A percentile compares a stretch with the other conserved stretches of the same genome.
phyloP scores from a whole-genome alignment of 2,113 vertebrate species.

The Tenebrosternarchus preto region DNA sequence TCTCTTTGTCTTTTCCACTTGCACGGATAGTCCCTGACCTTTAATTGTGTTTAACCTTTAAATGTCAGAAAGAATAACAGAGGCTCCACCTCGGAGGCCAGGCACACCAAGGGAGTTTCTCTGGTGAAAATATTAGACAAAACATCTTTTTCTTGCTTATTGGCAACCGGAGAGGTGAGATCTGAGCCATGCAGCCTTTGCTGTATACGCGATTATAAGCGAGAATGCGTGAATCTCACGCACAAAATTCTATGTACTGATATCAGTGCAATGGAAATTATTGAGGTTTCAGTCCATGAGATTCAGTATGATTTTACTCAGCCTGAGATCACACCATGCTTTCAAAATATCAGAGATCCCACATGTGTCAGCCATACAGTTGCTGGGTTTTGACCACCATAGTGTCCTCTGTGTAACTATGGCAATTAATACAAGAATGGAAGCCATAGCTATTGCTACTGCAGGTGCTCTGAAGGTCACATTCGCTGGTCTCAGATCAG shows the following conservation, averaged over 20 bases:
- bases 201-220: not conserved
- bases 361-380: not conserved
- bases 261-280: slow-evolving; percentile 54
- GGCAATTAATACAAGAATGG: not conserved
- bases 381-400: not conserved
- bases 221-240: not conserved
- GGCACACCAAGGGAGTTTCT: slow-evolving; percentile 60
- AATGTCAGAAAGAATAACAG: slow-evolving; percentile 74
- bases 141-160: slow-evolving; percentile 50
- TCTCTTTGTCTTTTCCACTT: slow-evolving; percentile 55
- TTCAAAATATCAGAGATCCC: slow-evolving; percentile 38
- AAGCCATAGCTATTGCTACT: not conserved
- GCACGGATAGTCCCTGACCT: slow-evolving; percentile 72
- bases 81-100: slow-evolving; percentile 58
- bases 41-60: slow-evolving; percentile 72
- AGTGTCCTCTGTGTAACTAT: not conserved
- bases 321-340: slow-evolving; percentile 52
- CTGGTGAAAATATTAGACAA: slow-evolving; percentile 55
- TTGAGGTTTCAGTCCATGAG: slow-evolving; percentile 41
- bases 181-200: not conserved
- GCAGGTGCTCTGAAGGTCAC: no score
- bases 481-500: no score
- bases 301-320: slow-evolving; percentile 50
- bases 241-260: slow-evolving; percentile 41
- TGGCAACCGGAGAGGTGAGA: slow-evolving; percentile 17